A percentile compares a stretch with the other conserved stretches of the same genome.
Conservation (phyloP, 2,113 vertebrate species). For the Notechis scutatus region DNA sequence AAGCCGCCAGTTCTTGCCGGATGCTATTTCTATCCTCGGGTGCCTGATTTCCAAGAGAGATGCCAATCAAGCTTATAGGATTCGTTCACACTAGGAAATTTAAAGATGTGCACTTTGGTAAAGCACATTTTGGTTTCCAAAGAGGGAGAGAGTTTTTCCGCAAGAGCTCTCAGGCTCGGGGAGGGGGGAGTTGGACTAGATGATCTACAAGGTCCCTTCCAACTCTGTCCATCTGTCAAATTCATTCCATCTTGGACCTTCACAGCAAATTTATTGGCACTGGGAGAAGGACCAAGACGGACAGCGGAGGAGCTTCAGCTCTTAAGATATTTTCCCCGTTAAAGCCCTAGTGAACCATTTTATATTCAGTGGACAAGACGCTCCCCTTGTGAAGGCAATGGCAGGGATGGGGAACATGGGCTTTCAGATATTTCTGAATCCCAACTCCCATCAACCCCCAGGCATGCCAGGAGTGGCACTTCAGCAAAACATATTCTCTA, state of each 20-base stretch:
- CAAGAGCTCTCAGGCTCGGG: not conserved
- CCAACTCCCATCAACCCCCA: not conserved
- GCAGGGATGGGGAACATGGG: not conserved
- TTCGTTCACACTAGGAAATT: too few relatives aligned
- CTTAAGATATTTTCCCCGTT: not conserved
- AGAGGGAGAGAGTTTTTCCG: not conserved
- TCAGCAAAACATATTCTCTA: not conserved
- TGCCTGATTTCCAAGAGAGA: conserved; percentile 25
- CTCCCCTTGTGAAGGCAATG: not conserved
- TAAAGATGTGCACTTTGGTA: not conserved
- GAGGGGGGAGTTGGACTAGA: too few relatives aligned
- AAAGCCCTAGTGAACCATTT: not conserved
- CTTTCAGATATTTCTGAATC: not conserved
- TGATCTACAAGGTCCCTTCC: too few relatives aligned
- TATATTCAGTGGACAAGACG: not conserved
- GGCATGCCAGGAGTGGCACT: not conserved
- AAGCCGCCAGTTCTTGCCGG: conserved; percentile 36
- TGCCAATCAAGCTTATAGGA: not conserved
- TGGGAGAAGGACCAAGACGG: not conserved
- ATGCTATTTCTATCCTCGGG: not conserved
- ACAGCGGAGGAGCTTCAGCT: not conserved
- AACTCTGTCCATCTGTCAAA: too few relatives aligned
- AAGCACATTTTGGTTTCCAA: not conserved
- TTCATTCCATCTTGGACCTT: not conserved
- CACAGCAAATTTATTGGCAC: not conserved